Evolutionary conservation across 2,797 vertebrate species (phyloP).

Genomic region (Etheostoma perlongum): DNA sequence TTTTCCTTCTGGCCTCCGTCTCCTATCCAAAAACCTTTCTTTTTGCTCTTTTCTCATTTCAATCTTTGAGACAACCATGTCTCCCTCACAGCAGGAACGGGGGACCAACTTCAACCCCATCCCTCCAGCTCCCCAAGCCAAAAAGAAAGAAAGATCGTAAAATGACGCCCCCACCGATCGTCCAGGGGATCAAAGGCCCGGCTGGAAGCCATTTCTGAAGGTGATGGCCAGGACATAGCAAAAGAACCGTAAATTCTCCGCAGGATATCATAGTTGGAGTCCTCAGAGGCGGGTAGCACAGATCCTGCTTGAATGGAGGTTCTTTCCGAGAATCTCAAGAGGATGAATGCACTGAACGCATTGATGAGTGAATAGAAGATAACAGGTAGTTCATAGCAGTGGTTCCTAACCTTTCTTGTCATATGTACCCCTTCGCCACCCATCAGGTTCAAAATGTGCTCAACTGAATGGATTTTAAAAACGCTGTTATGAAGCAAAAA

Average conservation of each 20-base stretch:
- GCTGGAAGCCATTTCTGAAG: slow-evolving; percentile 42
- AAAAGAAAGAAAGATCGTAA: slow-evolving; percentile 28
- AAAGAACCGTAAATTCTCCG: slow-evolving; percentile 32
- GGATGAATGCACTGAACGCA: neutral
- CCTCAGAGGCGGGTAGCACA: slow-evolving; percentile 9
- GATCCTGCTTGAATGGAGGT: slow-evolving; percentile 1
- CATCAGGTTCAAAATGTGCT: neutral
- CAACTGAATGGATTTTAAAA: neutral
- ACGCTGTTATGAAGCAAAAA: neutral
- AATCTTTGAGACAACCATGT: slow-evolving; percentile 30
- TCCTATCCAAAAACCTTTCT: neutral
- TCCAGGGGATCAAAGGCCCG: slow-evolving; percentile 49
- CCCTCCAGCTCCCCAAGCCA: slow-evolving; percentile 12
- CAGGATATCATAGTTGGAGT: slow-evolving; percentile 25
- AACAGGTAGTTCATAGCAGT: neutral
- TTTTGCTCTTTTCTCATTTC: slow-evolving; percentile 12
- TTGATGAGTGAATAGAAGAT: neutral
- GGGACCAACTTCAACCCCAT: slow-evolving; percentile 20
- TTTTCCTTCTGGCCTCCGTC: slow-evolving; percentile 4
- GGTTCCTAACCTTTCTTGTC: neutral
- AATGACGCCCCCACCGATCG: neutral
- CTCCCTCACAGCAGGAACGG: slow-evolving; percentile 36
- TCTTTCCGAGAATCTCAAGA: neutral
- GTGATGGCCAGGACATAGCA: neutral
- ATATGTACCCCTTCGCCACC: neutral